Conservation (phyloP, 2,797 vertebrate species). For the Oreonectes daqikongensis region DNA sequence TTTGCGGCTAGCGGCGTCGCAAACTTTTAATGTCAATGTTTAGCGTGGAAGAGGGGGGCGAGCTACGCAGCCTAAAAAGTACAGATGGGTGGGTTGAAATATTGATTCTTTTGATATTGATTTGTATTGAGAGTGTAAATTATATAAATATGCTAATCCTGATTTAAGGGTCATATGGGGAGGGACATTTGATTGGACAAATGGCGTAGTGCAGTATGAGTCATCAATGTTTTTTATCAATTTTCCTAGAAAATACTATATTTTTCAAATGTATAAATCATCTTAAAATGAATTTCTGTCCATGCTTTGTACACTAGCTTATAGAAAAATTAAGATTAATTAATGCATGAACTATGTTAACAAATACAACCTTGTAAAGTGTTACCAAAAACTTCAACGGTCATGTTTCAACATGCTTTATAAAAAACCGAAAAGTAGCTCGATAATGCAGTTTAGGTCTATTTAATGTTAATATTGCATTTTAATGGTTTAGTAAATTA, state of each 20-base stretch:
- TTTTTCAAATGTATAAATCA: neutral
- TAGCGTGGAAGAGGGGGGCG: neutral
- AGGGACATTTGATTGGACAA: neutral
- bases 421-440: neutral
- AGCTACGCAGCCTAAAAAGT: conserved; percentile 4
- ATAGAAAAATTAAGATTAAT: no score
- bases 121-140: neutral
- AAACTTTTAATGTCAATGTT: conserved; percentile 44
- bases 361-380: no score
- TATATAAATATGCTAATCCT: neutral
- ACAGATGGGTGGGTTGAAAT: conserved; percentile 4
- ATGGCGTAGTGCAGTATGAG: neutral
- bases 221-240: neutral
- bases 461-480: neutral
- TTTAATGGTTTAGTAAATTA: no score
- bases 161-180: neutral
- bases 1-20: conserved; percentile 72
- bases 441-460: neutral
- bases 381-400: neutral
- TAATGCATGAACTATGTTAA: no score
- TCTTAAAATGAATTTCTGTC: neutral
- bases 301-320: no score
- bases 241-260: neutral
- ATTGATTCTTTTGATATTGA: conserved; percentile 12
- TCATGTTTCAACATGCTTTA: neutral